Evolutionary conservation across 2,888 invertebrate species (phyloP), one percentile per base, ranked within the genome.

Genomic region (Melieria picta): DNA sequence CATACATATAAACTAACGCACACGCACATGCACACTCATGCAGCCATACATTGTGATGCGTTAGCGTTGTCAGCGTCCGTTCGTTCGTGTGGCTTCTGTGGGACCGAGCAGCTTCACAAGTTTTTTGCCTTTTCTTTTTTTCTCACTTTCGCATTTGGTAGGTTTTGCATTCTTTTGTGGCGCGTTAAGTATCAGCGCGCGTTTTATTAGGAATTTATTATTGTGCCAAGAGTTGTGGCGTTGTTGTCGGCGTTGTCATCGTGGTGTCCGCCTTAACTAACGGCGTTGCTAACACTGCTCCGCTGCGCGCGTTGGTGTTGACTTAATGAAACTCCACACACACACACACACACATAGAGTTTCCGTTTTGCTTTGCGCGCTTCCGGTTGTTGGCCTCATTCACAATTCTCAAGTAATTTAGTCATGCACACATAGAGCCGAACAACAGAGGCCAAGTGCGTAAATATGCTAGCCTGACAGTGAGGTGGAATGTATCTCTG

Each of bases 161-260:
- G 30, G 30, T 13, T 62, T 58, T 68, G 55, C 56, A 63, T 72
- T 72, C 67, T 64, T 62, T 71, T 72, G 71, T 72, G 71, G 71
- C 67, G 71, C 67, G 67, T 72, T 67, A 72, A 72, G 66, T 72
- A 67, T 72, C 71, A 72, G 71, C 58, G 67, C 62, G 71, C 71
- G 52, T 72, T 71, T 71, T 65, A 71, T 71, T 71, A 65, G 71
- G 71, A 65, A 66, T 72, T 72, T 72, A 72, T 72, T 69, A 72
- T 69, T 72, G 66, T 62, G 65, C 62, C 62, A 56, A 56, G 55
- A 60, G 69, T 46, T 66, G 45, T 66, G 45, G 57, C 50, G 56
- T 3, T 30, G 30, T 30, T 30, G 30, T 30, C 3, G 30, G 30
- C 30, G 30, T 30, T 2, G 30, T 30, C 30, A 30, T 30, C 30